phyloP scores from a whole-genome alignment of 2,888 invertebrate species.

The Drosophila birchii region DNA sequence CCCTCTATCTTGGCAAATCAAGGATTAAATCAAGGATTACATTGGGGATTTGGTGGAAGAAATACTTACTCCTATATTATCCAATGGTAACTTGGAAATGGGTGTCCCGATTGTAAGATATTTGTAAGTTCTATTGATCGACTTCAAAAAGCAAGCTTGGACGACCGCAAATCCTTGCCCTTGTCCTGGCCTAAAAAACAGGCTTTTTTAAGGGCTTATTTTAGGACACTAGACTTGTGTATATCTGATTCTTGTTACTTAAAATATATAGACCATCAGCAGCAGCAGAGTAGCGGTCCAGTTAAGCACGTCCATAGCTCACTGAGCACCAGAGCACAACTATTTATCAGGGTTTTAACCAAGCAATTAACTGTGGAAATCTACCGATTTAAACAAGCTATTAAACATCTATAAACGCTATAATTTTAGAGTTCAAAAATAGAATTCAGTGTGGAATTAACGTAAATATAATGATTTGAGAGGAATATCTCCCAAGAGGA shows the following conservation, averaged over 20 bases:
- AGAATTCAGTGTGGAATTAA: too few relatives aligned
- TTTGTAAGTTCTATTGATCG: slow-evolving; percentile 12
- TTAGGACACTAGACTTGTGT: neutral
- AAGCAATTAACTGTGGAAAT: neutral
- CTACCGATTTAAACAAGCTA: neutral
- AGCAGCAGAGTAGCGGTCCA: neutral
- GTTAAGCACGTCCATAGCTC: neutral
- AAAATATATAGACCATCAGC: neutral
- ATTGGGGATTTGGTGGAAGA: neutral
- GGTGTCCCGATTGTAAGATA: neutral
- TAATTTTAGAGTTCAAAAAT: too few relatives aligned
- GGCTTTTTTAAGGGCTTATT: neutral
- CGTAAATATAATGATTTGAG: too few relatives aligned
- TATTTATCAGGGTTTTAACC: neutral
- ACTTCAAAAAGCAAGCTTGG: slow-evolving; percentile 6
- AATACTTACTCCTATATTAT: neutral
- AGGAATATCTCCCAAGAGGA: too few relatives aligned
- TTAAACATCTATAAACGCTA: neutral
- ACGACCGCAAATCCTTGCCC: too few relatives aligned
- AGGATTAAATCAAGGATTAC: neutral
- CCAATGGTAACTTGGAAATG: slow-evolving; percentile 1
- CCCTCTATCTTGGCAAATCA: neutral
- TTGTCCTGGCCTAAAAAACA: neutral
- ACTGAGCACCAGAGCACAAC: neutral
- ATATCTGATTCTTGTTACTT: neutral